phyloP scores from a whole-genome alignment of 2,888 invertebrate genomes.

The Hirtodrosophila trivittata region DNA sequence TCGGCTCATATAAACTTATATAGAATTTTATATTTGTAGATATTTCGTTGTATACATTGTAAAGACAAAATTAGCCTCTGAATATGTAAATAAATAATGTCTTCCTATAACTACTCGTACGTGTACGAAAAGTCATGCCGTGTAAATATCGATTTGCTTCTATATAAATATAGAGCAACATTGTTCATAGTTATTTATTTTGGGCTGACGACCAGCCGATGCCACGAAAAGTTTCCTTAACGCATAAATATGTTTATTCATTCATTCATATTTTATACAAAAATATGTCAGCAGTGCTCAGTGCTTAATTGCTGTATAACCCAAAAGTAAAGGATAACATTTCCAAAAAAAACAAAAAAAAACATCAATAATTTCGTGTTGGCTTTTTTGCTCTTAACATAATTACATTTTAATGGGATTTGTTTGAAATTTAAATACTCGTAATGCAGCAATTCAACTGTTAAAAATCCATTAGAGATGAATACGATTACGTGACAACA shows the following conservation, averaged over 20 bases:
- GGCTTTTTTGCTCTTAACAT: constrained; percentile 4
- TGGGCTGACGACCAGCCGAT: not conserved
- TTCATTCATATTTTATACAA: not conserved
- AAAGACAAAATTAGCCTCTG: no score
- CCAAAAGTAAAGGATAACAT: not conserved
- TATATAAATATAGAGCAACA: constrained; percentile 7
- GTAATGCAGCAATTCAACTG: not conserved
- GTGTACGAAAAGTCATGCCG: not conserved
- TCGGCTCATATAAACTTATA: no score
- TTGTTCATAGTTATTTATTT: not conserved
- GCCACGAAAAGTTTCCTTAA: not conserved
- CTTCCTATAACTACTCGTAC: no score
- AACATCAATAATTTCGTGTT: no score
- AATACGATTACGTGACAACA: no score
- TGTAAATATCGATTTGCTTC: constrained; percentile 14
- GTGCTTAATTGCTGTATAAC: constrained; percentile 11
- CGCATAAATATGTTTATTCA: not conserved
- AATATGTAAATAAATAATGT: no score
- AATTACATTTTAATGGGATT: constrained; percentile 36
- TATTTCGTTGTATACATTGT: no score
- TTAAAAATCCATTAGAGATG: no score
- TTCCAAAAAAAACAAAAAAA: not conserved
- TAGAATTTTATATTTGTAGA: no score
- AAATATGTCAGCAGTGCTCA: not conserved
- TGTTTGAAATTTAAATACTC: constrained; percentile 11